Percentiles rank a stretch among this genome's conserved stretches.
Evolutionary conservation across 2,113 vertebrate species (phyloP).

Genomic region (Oryzias curvinotus): DNA sequence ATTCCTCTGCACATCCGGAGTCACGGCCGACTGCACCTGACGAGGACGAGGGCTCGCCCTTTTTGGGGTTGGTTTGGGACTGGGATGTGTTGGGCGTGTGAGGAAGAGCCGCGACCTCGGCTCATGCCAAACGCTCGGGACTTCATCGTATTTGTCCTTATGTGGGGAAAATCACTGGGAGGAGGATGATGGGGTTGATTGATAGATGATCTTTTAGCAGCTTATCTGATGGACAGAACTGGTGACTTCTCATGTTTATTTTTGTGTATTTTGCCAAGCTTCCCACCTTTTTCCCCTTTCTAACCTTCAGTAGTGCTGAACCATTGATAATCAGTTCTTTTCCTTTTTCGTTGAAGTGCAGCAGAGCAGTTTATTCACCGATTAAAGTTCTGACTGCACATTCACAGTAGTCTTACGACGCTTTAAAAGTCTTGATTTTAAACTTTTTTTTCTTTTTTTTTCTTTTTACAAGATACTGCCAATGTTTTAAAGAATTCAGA

Average conservation of each 20-base stretch:
- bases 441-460: slow-evolving; percentile 15
- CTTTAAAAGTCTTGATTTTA: slow-evolving; percentile 48
- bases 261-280: slow-evolving; percentile 67
- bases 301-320: slow-evolving; percentile 51
- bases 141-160: slow-evolving; percentile 65
- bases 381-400: slow-evolving; percentile 23
- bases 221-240: slow-evolving; percentile 58
- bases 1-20: slow-evolving; percentile 61
- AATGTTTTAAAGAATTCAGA: slow-evolving; percentile 39
- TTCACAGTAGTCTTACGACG: slow-evolving; percentile 57
- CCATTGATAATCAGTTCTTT: slow-evolving; percentile 38
- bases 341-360: slow-evolving; percentile 3
- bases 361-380: slow-evolving; percentile 25
- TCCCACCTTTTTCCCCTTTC: slow-evolving; percentile 20
- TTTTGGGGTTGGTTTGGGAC: slow-evolving; percentile 1
- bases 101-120: slow-evolving; percentile 35
- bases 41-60: slow-evolving; percentile 44
- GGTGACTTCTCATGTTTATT: slow-evolving; percentile 39
- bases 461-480: slow-evolving; percentile 60
- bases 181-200: slow-evolving; percentile 30
- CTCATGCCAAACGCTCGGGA: slow-evolving; percentile 71
- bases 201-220: slow-evolving; percentile 42
- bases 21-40: slow-evolving; percentile 43
- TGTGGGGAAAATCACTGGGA: slow-evolving; percentile 15
- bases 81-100: not conserved